Evolutionary conservation across 1,140 invertebrate genomes (phyloP).

Genomic region (Trichomalopsis sarcophagae): DNA sequence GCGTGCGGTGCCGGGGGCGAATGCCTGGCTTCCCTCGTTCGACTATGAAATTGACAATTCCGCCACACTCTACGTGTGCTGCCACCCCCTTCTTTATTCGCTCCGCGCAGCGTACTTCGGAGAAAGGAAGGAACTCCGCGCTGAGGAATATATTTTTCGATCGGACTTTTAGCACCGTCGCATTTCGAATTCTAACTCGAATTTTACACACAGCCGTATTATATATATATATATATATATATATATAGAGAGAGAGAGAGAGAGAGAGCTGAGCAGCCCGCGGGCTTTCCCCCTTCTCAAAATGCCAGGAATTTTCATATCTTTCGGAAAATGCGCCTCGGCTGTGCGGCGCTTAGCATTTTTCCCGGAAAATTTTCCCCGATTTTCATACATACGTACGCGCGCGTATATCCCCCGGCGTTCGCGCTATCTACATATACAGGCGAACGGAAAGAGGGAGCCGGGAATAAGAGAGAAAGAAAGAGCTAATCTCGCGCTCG

Average conservation of each 20-base stretch:
- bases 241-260: not conserved
- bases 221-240: not conserved
- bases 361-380: not conserved
- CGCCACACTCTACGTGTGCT: conserved; percentile 29
- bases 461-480: not conserved
- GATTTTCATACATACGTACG: not conserved
- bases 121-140: conserved; percentile 37
- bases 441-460: not conserved
- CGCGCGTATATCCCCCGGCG: too few species aligned
- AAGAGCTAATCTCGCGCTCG: conserved; percentile 22
- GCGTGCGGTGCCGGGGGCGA: conserved; percentile 46
- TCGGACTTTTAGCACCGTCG: too few species aligned
- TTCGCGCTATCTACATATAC: not conserved
- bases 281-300: conserved; percentile 5
- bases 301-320: conserved; percentile 68
- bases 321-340: conserved; percentile 53
- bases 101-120: conserved; percentile 46
- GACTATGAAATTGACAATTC: conserved; percentile 66
- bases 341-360: not conserved
- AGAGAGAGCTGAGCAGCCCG: not conserved
- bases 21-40: conserved; percentile 58
- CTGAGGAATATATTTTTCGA: not conserved
- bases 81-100: conserved; percentile 46
- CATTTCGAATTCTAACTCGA: too few species aligned
- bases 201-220: too few species aligned